Evolutionary conservation across 1,140 invertebrate genomes (phyloP).

Genomic region (Halotydeus destructor): DNA sequence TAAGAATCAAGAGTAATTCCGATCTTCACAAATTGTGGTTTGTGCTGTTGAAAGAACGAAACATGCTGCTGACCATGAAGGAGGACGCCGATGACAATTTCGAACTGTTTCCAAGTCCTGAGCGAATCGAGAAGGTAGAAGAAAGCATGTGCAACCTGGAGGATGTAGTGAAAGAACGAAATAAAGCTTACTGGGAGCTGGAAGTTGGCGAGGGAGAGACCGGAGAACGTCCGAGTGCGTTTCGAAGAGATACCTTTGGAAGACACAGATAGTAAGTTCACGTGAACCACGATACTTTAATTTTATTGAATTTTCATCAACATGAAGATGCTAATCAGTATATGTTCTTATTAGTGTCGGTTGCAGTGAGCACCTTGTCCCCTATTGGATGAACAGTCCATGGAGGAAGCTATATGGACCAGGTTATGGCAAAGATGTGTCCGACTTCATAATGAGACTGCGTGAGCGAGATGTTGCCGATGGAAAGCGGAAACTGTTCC

Average conservation of each 20-base stretch:
- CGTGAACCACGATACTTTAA: not conserved
- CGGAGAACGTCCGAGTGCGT: conserved; percentile 44
- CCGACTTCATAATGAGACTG: conserved; percentile 14
- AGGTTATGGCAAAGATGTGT: conserved; percentile 10
- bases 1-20: conserved; percentile 79
- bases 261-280: conserved; percentile 14
- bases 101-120: conserved; percentile 71
- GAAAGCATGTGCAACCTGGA: conserved; percentile 91
- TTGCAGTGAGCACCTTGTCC: conserved; percentile 17
- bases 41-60: conserved; percentile 80
- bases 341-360: conserved; percentile 8
- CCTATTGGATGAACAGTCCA: conserved; percentile 16
- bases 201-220: conserved; percentile 55
- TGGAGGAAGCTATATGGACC: conserved; percentile 13
- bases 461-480: conserved; percentile 10
- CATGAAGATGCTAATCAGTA: conserved; percentile 1
- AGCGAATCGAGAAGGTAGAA: conserved; percentile 79
- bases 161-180: conserved; percentile 69
- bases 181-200: conserved; percentile 64
- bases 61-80: conserved; percentile 94
- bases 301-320: conserved; percentile 2
- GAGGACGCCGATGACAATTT: conserved; percentile 44
- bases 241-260: conserved; percentile 28
- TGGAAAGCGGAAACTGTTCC: not conserved
- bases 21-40: conserved; percentile 98